Base-by-base conservation (phyloP, 2,888 invertebrate genomes). In the Eledona agricola region DNA sequence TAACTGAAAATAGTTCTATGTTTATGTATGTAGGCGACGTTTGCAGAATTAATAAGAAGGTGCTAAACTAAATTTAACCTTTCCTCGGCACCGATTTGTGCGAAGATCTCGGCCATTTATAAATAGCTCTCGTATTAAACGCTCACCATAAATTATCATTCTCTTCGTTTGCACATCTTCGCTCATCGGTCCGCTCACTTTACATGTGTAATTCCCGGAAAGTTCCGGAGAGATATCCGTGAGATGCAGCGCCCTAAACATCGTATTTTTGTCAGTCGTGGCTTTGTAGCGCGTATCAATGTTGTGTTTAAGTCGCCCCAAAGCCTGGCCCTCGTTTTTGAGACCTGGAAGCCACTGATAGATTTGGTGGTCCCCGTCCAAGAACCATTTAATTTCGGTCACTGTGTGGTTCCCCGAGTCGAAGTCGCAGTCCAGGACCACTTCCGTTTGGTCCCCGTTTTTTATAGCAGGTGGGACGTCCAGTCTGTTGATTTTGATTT, bases 71-170 rank as follows among this genome's bases (percentile, higher is more conserved):
- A n/a, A n/a, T n/a, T n/a, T n/a, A n/a, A n/a, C n/a, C n/a, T n/a
- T n/a, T n/a, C n/a, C n/a, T n/a, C n/a, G n/a, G n/a, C n/a, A n/a
- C n/a, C n/a, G n/a, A n/a, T n/a, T n/a, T n/a, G n/a, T n/a, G n/a
- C n/a, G n/a, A n/a, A n/a, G n/a, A n/a, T n/a, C n/a, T n/a, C n/a
- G n/a, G n/a, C n/a, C n/a, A n/a, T n/a, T n/a, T n/a, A n/a, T n/a
- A n/a, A n/a, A n/a, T n/a, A n/a, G n/a, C n/a, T n/a, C n/a, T n/a
- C n/a, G n/a, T n/a, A n/a, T n/a, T n/a, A n/a, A 19, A 7, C 25
- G 79, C 82, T 81, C 70, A 83, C 83, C 79, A 62, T 80, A 83
- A 57, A 83, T 77, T 31, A 80, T 75, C 77, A 83, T 78, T 17
- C 73, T 73, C 47, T 76, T 78, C 12, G 76, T 77, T 40, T 61